Percentiles rank a stretch among this genome's conserved stretches.
These are phyloP conservation scores for Butorides virescens DNA, from an alignment of 2,113 vertebrate species.

Conservation along the genomic window DNA sequence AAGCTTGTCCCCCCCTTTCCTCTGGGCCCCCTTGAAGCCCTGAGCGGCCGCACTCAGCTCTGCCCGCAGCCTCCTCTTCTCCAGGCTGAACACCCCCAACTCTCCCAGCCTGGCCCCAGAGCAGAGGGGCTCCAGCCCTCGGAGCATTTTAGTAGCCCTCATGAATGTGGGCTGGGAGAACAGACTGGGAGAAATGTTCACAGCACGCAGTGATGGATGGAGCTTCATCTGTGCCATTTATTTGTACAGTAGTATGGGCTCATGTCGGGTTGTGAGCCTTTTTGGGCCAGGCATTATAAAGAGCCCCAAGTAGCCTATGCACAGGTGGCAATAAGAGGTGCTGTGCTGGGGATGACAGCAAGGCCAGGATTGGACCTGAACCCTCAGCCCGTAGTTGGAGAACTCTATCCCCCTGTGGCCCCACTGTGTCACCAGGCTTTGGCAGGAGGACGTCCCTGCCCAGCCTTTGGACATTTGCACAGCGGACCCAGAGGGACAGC, in stretches of 20 bases:
- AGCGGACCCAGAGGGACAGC: not conserved
- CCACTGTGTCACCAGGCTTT: not conserved
- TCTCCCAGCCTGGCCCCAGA: no score
- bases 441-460: not conserved
- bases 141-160: no score
- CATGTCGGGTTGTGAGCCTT: not conserved
- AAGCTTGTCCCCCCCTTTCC: no score
- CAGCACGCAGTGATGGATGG: not conserved
- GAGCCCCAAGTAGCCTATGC: not conserved
- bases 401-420: fast-evolving
- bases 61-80: no score
- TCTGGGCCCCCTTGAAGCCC: no score
- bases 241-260: not conserved
- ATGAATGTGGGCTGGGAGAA: not conserved
- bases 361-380: not conserved
- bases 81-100: no score
- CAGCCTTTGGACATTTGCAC: not conserved
- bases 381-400: no score
- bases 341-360: not conserved
- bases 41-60: no score
- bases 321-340: no score
- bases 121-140: no score
- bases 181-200: fast-evolving
- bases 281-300: not conserved
- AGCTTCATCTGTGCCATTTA: not conserved